Evolutionary conservation across 2,797 vertebrate genomes (phyloP).

Genomic region (Cyprinodon diabolis): DNA sequence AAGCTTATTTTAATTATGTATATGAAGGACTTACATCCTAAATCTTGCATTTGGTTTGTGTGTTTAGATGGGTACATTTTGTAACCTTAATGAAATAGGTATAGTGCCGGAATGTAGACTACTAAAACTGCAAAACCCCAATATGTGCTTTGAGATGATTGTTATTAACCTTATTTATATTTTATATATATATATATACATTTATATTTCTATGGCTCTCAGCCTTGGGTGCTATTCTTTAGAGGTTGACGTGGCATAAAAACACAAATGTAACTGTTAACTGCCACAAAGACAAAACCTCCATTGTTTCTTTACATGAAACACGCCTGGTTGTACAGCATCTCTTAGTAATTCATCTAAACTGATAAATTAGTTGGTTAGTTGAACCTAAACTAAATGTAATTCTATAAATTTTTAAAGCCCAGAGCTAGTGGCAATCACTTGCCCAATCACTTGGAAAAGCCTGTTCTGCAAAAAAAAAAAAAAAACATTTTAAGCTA

Average conservation of each 20-base stretch:
- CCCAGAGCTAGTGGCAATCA: neutral
- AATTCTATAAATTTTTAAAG: neutral
- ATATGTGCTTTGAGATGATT: conserved; percentile 30
- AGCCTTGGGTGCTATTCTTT: neutral
- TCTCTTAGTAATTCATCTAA: neutral
- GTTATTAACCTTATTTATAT: conserved; percentile 31
- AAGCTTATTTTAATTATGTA: conserved; percentile 12
- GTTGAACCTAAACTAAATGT: too few relatives aligned
- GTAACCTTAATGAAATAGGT: conserved; percentile 20
- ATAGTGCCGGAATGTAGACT: conserved; percentile 33
- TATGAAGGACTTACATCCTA: neutral
- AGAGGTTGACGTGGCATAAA: neutral
- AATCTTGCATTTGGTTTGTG: neutral
- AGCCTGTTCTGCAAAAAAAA: neutral
- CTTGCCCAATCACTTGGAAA: neutral
- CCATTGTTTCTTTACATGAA: neutral
- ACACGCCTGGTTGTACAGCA: neutral
- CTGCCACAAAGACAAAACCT: neutral
- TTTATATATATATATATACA: too few relatives aligned
- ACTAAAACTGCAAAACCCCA: conserved; percentile 28
- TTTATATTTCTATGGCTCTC: neutral
- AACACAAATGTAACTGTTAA: neutral
- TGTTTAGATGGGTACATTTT: conserved; percentile 13
- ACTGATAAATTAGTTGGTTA: too few relatives aligned
- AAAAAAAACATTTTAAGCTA: neutral